phyloP scores from a whole-genome alignment of 1,140 invertebrate species.

The Drosophila melanogaster region Release_6_plus_ISO1_MT NT_037436.4:9460001-9460500 shows the following conservation, averaged over 20 bases:
- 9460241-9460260: slow-evolving; percentile 87
- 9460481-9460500: slow-evolving; percentile 85
- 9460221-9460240: slow-evolving; percentile 90
- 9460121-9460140: slow-evolving; percentile 88
- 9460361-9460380: slow-evolving; percentile 88
- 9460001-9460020: slow-evolving; percentile 86
- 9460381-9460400: slow-evolving; percentile 88
- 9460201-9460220: slow-evolving; percentile 86
- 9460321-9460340: slow-evolving; percentile 86
- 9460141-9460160: slow-evolving; percentile 88
- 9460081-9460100: slow-evolving; percentile 86
- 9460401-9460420: slow-evolving; percentile 88
- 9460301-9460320: slow-evolving; percentile 91
- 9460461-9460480: slow-evolving; percentile 79
- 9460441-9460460: slow-evolving; percentile 87
- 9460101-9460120: slow-evolving; percentile 88
- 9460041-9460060: slow-evolving; percentile 93
- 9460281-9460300: slow-evolving; percentile 92
- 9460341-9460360: slow-evolving; percentile 91
- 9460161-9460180: slow-evolving; percentile 85
- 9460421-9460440: slow-evolving; percentile 87
- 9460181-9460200: slow-evolving; percentile 87
- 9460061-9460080: slow-evolving; percentile 88
- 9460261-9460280: slow-evolving; percentile 92
- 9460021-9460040: slow-evolving; percentile 85